A percentile compares a stretch with the other conserved stretches of the same genome.
These are phyloP conservation scores for Virgularia gustaviana DNA, from an alignment of 92 coral and sea anemone genomes.

Conservation along the genomic window DNA sequence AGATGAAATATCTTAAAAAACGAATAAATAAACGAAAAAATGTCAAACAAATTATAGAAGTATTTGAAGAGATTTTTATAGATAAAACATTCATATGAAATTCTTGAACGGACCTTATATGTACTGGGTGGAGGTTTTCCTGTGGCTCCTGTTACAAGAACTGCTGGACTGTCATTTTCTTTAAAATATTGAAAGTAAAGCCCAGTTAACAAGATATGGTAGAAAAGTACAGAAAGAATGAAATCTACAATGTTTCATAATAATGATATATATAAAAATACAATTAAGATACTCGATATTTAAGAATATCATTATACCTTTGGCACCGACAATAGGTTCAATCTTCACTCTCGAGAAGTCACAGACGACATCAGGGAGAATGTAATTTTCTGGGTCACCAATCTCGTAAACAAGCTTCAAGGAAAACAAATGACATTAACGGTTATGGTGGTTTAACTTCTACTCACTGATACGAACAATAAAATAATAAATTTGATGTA, in stretches of 20 bases:
- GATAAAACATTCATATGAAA: too few species aligned
- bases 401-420: conserved; percentile 95
- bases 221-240: too few species aligned
- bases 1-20: too few species aligned
- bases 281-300: too few species aligned
- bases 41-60: background rate
- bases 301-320: conserved; percentile 9
- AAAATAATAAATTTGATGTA: too few species aligned
- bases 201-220: too few species aligned
- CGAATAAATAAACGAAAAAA: background rate
- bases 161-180: conserved; percentile 83
- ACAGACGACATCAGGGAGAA: conserved; percentile 93
- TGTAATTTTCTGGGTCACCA: conserved; percentile 82
- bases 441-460: too few species aligned
- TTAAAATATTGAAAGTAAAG: background rate
- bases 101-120: conserved; percentile 97
- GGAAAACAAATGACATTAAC: too few species aligned
- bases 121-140: conserved; percentile 78
- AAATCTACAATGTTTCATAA: too few species aligned
- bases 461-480: too few species aligned
- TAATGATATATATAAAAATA: too few species aligned
- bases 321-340: conserved; percentile 75
- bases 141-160: conserved; percentile 85
- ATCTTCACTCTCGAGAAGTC: conserved; percentile 82
- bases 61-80: too few species aligned